Evolutionary conservation across 2,797 vertebrate species (phyloP), one percentile per base, ranked within the genome.

Genomic region (Hypotaenidia philippensis): DNA sequence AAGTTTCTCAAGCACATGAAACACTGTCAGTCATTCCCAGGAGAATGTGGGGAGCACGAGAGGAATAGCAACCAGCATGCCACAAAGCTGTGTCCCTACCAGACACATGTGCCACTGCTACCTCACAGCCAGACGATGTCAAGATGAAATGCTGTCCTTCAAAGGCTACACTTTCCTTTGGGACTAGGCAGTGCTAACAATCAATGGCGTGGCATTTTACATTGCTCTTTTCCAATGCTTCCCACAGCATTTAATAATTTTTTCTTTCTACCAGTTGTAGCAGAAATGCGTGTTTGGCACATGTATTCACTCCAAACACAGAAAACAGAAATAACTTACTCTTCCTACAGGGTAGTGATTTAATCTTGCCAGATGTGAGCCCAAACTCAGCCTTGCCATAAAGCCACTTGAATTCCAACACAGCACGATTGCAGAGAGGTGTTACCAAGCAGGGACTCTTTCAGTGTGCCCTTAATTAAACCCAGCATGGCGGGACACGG

Each of bases 381-480:
- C 81, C 60, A 66, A 71, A 90, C 25, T 74, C 77, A 74, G n/a
- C 34, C 22, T 79, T 66, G 36, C 70, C 52, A 34, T 77, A 68
- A 93, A 93, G 56, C 13, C 63, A 60, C 78, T 80, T 70, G 50
- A 90, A 93, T 77, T 84, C 70, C 68, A 71, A 5, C 50, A 31
- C 57, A 36, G 61, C 5, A 1, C 56, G 53, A 77, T 27, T 80
- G 77, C 41, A 77, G 60, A 64, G 83, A 89, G 77, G 70, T 74
- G 74, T 68, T 80, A 88, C 85, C 20, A 9, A 93, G 87, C 14
- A 77, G 22, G 25, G 75, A 74, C 8, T 80, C 66, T 60, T 91
- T 77, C 90, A 77, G 87, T 4, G 4, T 22, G 66, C 64, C 91
- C 90, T 94, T 96, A 90, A 94, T 95, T 94, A 96, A 95, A 87